Evolutionary conservation across 1,140 invertebrate genomes (phyloP).

Genomic region (Ditylenchus dipsaci): DNA sequence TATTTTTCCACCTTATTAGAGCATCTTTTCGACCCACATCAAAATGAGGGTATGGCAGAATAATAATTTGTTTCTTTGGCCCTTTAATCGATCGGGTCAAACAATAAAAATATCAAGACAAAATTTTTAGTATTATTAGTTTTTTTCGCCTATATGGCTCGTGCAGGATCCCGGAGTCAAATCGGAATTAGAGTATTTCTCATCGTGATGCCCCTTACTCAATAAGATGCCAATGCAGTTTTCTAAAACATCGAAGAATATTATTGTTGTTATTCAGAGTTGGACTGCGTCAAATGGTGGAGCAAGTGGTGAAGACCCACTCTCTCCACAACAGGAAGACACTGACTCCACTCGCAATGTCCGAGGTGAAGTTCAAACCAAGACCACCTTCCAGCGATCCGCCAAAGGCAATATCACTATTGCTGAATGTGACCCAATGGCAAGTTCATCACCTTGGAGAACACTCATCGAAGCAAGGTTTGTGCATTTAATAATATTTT

Average conservation of each 20-base stretch:
- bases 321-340: conserved; percentile 57
- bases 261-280: conserved; percentile 24
- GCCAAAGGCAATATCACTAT: conserved; percentile 60
- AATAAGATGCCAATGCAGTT: too few species aligned
- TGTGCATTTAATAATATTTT: neutral
- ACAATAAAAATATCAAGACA: too few species aligned
- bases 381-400: conserved; percentile 61
- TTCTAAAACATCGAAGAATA: too few species aligned
- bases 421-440: conserved; percentile 62
- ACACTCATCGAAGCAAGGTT: conserved; percentile 58
- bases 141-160: too few species aligned
- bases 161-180: too few species aligned
- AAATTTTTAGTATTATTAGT: too few species aligned
- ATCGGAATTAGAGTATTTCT: too few species aligned
- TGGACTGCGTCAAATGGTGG: conserved; percentile 57
- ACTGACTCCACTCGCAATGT: conserved; percentile 58
- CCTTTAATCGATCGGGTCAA: too few species aligned
- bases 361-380: conserved; percentile 62
- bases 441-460: conserved; percentile 63
- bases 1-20: too few species aligned
- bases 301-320: conserved; percentile 58
- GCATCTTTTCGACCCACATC: too few species aligned
- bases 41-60: too few species aligned
- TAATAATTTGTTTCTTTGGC: neutral
- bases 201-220: too few species aligned